Evolutionary conservation across 2,797 vertebrate species (phyloP).

Genomic region (Tachyglossus aculeatus): DNA sequence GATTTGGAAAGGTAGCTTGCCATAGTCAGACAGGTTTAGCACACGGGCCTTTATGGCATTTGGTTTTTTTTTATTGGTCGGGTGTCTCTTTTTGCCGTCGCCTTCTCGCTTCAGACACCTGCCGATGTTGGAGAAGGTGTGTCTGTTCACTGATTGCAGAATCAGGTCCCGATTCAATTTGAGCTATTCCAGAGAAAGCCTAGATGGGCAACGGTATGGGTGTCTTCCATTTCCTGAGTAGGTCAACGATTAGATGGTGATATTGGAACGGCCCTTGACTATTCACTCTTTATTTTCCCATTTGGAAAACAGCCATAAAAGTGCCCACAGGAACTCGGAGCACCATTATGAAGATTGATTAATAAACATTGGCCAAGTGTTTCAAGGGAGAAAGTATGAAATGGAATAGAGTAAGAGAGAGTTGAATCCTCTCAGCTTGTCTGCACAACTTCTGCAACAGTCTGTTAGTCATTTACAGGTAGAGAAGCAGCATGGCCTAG

Average conservation of each 20-base stretch:
- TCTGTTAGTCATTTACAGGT: no score
- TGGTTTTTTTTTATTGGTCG: not conserved
- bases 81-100: no score
- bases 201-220: no score
- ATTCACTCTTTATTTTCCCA: conserved; percentile 2
- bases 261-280: not conserved
- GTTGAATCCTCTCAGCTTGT: no score
- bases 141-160: not conserved
- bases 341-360: not conserved
- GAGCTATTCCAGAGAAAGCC: not conserved
- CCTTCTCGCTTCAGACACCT: not conserved
- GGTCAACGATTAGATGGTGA: not conserved
- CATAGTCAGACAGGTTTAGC: conserved; percentile 32
- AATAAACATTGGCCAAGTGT: no score
- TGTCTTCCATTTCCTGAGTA: no score
- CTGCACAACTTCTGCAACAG: no score
- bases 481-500: no score
- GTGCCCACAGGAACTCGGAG: not conserved
- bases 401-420: no score
- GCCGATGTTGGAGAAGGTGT: not conserved
- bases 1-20: conserved; percentile 62
- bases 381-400: no score
- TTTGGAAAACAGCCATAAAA: conserved; percentile 3
- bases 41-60: not conserved
- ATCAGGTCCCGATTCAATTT: not conserved